phyloP scores from a whole-genome alignment of 2,797 vertebrate species.

The Catostomus latipinnis region DNA sequence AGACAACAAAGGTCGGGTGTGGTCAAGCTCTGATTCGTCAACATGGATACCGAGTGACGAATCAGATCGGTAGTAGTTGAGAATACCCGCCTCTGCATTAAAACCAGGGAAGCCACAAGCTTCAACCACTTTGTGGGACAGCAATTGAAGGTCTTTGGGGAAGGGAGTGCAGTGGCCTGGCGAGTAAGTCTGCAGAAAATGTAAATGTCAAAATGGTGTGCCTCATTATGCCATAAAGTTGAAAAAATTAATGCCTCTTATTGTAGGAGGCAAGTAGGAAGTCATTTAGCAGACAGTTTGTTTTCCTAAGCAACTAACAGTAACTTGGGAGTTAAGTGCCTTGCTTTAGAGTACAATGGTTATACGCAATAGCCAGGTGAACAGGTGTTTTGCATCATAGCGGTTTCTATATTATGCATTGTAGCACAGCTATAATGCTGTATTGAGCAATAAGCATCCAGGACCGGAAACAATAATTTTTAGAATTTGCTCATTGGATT shows the following conservation, averaged over 20 bases:
- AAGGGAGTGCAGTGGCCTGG: constrained; percentile 85
- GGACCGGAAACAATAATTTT: too few relatives aligned
- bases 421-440: too few relatives aligned
- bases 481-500: constrained; percentile 11
- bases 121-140: constrained; percentile 84
- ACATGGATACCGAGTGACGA: constrained; percentile 95
- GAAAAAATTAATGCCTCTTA: background rate
- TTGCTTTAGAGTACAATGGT: background rate
- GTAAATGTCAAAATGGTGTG: background rate
- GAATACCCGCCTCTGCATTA: constrained; percentile 89
- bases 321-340: background rate
- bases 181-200: constrained; percentile 84
- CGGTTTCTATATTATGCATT: too few relatives aligned
- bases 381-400: too few relatives aligned
- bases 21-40: constrained; percentile 92
- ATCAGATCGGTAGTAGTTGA: constrained; percentile 93
- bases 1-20: constrained; percentile 87
- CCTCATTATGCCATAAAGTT: background rate
- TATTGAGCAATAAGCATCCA: background rate
- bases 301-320: background rate
- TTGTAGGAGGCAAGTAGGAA: background rate
- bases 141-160: constrained; percentile 86
- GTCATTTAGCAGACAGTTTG: background rate
- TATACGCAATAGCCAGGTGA: background rate
- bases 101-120: constrained; percentile 89